Evolutionary conservation across 2,888 invertebrate species (phyloP).

Genomic region (Eupithecia centaureata): DNA sequence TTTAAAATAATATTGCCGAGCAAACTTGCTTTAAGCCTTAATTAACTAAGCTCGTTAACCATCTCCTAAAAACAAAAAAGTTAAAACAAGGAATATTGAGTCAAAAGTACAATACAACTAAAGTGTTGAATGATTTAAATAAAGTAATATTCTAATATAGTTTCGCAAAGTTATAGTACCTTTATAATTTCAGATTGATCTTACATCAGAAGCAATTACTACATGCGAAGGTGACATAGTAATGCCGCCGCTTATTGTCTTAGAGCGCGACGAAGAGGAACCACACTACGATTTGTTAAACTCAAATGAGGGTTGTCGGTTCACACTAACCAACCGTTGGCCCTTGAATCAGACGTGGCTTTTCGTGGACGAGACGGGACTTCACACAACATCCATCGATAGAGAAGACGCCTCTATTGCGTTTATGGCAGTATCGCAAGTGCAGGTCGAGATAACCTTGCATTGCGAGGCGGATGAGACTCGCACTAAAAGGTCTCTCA

Average conservation of each 20-base stretch:
- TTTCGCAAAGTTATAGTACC: background rate
- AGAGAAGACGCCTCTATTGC: conserved; percentile 76
- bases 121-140: background rate
- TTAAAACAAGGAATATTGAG: background rate
- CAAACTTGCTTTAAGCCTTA: conserved; percentile 8
- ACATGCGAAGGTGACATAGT: conserved; percentile 56
- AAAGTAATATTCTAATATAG: background rate
- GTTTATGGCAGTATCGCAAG: conserved; percentile 76
- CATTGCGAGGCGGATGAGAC: conserved; percentile 58
- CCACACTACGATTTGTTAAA: conserved; percentile 63
- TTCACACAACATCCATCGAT: conserved; percentile 69
- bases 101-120: background rate
- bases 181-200: conserved; percentile 56
- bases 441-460: conserved; percentile 73
- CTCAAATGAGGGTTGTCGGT: conserved; percentile 60
- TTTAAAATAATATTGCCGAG: conserved; percentile 15
- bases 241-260: conserved; percentile 66
- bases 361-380: conserved; percentile 67
- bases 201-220: conserved; percentile 60
- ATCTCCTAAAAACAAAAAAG: background rate
- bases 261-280: conserved; percentile 73
- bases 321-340: conserved; percentile 67
- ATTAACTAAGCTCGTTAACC: conserved; percentile 3
- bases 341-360: conserved; percentile 72
- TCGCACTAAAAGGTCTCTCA: conserved; percentile 62